Evolutionary conservation across 1,140 invertebrate species (phyloP).

Genomic region (Microplitis mediator): DNA sequence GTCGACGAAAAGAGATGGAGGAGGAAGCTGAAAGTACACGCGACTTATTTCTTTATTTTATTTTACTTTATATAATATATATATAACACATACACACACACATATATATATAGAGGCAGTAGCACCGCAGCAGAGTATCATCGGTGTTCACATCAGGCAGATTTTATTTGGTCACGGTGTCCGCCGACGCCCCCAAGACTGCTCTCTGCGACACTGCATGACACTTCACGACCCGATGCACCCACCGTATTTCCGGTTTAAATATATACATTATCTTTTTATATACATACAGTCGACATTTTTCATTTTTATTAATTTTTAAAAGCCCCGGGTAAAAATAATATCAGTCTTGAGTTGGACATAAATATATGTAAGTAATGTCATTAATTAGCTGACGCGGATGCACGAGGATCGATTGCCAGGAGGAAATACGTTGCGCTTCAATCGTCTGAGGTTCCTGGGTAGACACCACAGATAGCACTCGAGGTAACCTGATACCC

Average conservation of each 20-base stretch:
- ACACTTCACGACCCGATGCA: constrained; percentile 12
- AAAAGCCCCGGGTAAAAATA: no score
- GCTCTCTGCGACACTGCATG: neutral
- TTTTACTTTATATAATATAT: neutral
- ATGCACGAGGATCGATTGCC: neutral
- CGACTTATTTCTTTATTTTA: constrained; percentile 40
- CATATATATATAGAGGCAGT: neutral
- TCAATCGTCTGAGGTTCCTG: constrained; percentile 1
- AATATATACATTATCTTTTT: no score
- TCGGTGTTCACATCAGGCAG: constrained; percentile 6
- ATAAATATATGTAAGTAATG: no score
- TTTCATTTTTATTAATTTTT: no score
- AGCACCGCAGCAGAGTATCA: neutral
- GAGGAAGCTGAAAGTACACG: constrained; percentile 40
- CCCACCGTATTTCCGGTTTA: constrained; percentile 16
- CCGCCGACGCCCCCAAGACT: constrained; percentile 13
- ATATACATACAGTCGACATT: no score
- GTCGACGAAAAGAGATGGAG: constrained; percentile 8
- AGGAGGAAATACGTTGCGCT: neutral
- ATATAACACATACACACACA: neutral
- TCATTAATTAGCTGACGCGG: no score
- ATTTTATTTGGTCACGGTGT: constrained; percentile 16
- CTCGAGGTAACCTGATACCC: neutral
- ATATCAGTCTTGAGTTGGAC: no score
- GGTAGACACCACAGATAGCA: no score